These are phyloP conservation scores for Campoletis raptor DNA, from an alignment of 2,888 invertebrate species.

Conservation along the genomic window DNA sequence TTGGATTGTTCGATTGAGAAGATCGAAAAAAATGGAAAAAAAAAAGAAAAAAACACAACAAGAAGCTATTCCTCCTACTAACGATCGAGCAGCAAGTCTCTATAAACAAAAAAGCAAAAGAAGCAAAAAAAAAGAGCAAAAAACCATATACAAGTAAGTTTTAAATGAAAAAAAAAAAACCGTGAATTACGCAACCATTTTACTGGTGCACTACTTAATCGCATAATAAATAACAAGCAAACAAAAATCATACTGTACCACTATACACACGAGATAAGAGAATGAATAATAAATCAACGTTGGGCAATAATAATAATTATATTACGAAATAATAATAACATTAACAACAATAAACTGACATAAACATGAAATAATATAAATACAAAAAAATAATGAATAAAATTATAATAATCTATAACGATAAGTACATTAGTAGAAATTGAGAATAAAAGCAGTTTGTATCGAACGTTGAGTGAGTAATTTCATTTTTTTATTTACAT, in stretches of 20 bases:
- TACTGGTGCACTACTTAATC: slow-evolving; percentile 63
- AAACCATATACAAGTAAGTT: slow-evolving; percentile 55
- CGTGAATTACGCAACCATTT: slow-evolving; percentile 65
- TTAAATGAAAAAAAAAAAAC: slow-evolving; percentile 40
- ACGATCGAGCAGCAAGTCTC: slow-evolving; percentile 40
- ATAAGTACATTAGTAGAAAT: slow-evolving; percentile 46
- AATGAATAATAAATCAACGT: slow-evolving; percentile 62
- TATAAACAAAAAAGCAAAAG: slow-evolving; percentile 21
- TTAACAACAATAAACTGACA: slow-evolving; percentile 41
- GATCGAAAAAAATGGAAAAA: slow-evolving; percentile 21
- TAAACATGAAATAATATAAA: background rate
- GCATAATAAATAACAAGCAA: slow-evolving; percentile 48
- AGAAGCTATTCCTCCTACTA: slow-evolving; percentile 44
- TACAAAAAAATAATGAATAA: background rate
- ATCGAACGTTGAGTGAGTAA: slow-evolving; percentile 49
- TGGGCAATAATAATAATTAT: slow-evolving; percentile 64
- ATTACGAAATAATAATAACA: slow-evolving; percentile 24
- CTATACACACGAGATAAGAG: slow-evolving; percentile 62
- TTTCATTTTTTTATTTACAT: slow-evolving; percentile 59
- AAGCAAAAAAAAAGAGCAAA: slow-evolving; percentile 3
- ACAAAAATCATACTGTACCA: slow-evolving; percentile 54
- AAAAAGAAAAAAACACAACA: background rate
- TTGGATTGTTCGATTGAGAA: slow-evolving; percentile 25
- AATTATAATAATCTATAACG: slow-evolving; percentile 49
- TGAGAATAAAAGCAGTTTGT: slow-evolving; percentile 55